Base-by-base conservation (phyloP, 2,888 invertebrate genomes). In the Sicus ferrugineus region DNA sequence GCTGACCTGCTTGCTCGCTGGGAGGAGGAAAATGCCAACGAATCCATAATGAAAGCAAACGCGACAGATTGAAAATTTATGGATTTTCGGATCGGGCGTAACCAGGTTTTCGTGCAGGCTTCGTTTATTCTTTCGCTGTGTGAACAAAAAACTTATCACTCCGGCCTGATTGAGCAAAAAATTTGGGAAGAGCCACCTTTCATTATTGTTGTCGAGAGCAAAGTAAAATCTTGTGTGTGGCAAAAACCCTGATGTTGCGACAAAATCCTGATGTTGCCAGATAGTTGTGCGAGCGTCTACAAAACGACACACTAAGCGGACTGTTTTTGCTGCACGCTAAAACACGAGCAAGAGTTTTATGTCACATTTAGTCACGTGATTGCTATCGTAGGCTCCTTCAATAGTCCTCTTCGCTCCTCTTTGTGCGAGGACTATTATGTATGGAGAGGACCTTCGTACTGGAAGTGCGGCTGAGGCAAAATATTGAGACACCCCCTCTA, bases 61-160 rank as follows among this genome's bases (percentile, higher is more conserved):
- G 21, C 63, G 63, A 34, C 67, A 59, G 46, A 59, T 67, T 58
- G 67, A 59, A 59, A 67, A 59, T 67, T 67, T 67, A 67, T 31
- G 42, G 46, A 52, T 67, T 65, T 58, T 67, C 54, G 52, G 52
- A 7, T 42, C 16, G 4, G 14, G 31, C 65, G 52, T 52, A 16
- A 52, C 54, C 38, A 26, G 65, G 48, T 52, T 14, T 42, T 46
- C 30, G 28, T 14, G 26, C 28, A 28, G 46, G 28, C 46, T 34
- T 42, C 42, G 42, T 16, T 42, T n/a, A n/a, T n/a, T n/a, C 42
- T 21, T 19, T 26, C 26, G 38, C 21, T 42, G 61, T 11, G 26
- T 7, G 42, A 46, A 46, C 42, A 42, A 42, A 42, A 4, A 42
- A 1, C n/a, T 42, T 42, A 42, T 42, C 42, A 30, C 38, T 23